A percentile compares a stretch with the other conserved stretches of the same genome.
Evolutionary conservation across 1,140 invertebrate genomes (phyloP).

Genomic region (Dendrolimus kikuchii): DNA sequence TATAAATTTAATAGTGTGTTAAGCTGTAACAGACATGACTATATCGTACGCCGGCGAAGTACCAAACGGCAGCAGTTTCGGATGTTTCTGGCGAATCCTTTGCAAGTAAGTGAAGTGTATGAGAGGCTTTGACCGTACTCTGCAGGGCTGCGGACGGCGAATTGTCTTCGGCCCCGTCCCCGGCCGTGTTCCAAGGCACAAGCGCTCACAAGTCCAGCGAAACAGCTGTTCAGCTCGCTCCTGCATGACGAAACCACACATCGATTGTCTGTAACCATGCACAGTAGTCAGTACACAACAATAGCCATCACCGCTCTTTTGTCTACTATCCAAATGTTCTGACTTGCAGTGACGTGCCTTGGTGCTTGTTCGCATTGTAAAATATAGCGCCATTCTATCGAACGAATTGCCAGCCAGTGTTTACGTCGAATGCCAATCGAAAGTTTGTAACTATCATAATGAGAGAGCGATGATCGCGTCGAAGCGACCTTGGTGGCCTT

Average conservation of each 20-base stretch:
- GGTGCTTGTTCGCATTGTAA: too few relatives aligned
- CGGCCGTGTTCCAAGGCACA: too few relatives aligned
- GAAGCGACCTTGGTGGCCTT: constrained; percentile 30
- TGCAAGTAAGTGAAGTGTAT: constrained; percentile 79
- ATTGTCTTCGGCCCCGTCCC: too few relatives aligned
- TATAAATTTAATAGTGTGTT: constrained; percentile 56
- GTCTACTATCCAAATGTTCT: constrained; percentile 21
- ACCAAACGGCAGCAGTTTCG: constrained; percentile 91
- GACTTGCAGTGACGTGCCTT: constrained; percentile 10
- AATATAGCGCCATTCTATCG: background rate
- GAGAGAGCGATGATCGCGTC: constrained; percentile 16
- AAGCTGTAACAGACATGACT: constrained; percentile 77
- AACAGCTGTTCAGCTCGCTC: constrained; percentile 24
- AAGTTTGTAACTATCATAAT: constrained; percentile 23
- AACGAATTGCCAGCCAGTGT: constrained; percentile 5
- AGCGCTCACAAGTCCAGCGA: constrained; percentile 1
- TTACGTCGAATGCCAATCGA: constrained; percentile 25
- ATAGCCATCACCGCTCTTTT: constrained; percentile 20
- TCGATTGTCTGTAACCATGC: constrained; percentile 24
- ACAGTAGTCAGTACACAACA: constrained; percentile 27
- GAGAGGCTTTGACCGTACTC: constrained; percentile 18
- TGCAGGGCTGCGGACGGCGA: constrained; percentile 12
- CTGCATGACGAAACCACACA: constrained; percentile 30
- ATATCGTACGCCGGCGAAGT: constrained; percentile 91
- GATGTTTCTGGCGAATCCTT: constrained; percentile 91